Conservation (phyloP, 2,113 vertebrate genomes). For the Brienomyrus brachyistius region DNA sequence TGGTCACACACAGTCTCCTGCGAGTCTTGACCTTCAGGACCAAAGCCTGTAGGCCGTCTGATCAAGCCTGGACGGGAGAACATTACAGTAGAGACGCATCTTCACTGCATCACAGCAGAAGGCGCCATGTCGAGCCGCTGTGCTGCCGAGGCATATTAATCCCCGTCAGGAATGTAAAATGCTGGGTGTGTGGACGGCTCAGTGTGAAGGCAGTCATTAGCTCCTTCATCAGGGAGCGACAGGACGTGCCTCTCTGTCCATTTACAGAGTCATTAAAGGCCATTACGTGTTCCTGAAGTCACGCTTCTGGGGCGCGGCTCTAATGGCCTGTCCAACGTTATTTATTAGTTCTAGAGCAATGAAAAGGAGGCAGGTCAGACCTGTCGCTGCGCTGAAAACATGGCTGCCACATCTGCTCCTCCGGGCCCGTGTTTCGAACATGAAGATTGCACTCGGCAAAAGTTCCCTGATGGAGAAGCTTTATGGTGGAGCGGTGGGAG, state of each 20-base stretch:
- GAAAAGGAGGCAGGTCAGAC: neutral
- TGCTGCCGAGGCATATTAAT: neutral
- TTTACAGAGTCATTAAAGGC: neutral
- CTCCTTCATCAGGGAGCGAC: neutral
- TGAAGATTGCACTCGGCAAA: neutral
- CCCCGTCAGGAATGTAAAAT: neutral
- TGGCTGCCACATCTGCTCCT: neutral
- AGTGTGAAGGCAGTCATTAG: neutral
- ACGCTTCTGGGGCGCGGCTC: neutral
- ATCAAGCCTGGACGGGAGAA: neutral
- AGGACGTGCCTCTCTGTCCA: neutral
- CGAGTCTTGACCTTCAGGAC: neutral
- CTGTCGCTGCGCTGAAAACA: neutral
- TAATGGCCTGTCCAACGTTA: neutral
- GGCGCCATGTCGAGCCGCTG: neutral
- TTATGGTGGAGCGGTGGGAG: neutral
- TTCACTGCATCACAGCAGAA: neutral
- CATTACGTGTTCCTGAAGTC: neutral
- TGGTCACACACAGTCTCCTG: neutral
- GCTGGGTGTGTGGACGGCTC: neutral
- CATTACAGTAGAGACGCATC: neutral
- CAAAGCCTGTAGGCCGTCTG: neutral
- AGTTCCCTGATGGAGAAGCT: neutral
- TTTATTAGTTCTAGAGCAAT: neutral
- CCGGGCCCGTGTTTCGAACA: neutral